A percentile compares a stretch with the other conserved stretches of the same genome.
Conservation (phyloP, 2,888 invertebrate genomes). For the Baronia brevicornis region DNA sequence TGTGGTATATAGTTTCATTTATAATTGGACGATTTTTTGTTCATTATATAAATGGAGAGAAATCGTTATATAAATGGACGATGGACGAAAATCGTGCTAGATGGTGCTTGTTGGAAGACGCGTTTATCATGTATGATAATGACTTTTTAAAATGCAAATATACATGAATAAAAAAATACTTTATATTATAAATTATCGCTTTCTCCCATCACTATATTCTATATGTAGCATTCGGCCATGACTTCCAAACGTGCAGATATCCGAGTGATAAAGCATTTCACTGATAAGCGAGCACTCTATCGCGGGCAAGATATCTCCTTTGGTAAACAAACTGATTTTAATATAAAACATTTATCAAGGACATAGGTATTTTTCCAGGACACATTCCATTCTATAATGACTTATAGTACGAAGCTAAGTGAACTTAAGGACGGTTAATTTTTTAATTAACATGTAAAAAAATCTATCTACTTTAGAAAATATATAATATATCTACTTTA, state of each 20-base stretch:
- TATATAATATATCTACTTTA: too few relatives aligned
- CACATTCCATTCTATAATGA: slow-evolving; percentile 4
- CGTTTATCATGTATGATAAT: too few relatives aligned
- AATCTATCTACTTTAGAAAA: too few relatives aligned
- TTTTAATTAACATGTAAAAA: too few relatives aligned
- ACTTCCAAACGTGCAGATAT: slow-evolving; percentile 33
- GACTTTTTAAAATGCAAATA: too few relatives aligned
- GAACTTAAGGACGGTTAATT: slow-evolving; percentile 16
- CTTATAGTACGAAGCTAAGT: slow-evolving; percentile 14
- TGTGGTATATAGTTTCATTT: too few relatives aligned
- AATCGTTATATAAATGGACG: too few relatives aligned
- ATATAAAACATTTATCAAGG: slow-evolving; percentile 17
- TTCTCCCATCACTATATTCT: slow-evolving; percentile 7
- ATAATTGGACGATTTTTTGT: too few relatives aligned
- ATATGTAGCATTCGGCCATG: slow-evolving; percentile 26
- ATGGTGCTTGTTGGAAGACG: too few relatives aligned
- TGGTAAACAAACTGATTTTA: slow-evolving; percentile 30
- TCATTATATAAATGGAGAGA: too few relatives aligned
- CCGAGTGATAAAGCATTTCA: slow-evolving; percentile 23
- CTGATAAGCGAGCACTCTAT: slow-evolving; percentile 25
- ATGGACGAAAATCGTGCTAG: too few relatives aligned
- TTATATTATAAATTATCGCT: background rate
- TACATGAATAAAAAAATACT: too few relatives aligned
- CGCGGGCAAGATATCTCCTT: slow-evolving; percentile 19
- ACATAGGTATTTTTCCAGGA: slow-evolving; percentile 16